Evolutionary conservation across 53 echinoderm and acorn worm species (phyloP).

Genomic region (Mesocentrotus franciscanus): DNA sequence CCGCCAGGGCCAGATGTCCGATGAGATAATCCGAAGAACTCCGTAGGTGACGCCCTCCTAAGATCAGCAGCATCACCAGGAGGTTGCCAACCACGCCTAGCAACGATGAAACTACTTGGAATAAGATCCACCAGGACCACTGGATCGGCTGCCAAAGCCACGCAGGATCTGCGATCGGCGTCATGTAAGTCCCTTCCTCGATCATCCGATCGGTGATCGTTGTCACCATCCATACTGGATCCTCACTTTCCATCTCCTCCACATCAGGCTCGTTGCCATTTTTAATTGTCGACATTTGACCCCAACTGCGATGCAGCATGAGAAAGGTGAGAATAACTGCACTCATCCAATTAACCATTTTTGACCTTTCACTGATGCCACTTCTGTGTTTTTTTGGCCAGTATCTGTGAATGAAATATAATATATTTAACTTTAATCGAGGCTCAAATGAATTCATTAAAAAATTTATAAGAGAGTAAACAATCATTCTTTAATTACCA

Average conservation of each 20-base stretch:
- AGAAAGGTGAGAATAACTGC: neutral
- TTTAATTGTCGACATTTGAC: neutral
- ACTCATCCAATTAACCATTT: neutral
- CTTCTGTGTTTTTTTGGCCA: neutral
- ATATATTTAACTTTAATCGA: too few species aligned
- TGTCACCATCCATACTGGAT: neutral
- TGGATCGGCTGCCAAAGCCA: conserved; percentile 39
- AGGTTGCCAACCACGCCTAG: conserved; percentile 38
- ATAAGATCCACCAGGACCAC: conserved; percentile 34
- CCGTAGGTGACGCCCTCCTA: neutral
- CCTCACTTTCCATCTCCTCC: neutral
- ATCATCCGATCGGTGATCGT: neutral
- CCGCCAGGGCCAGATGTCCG: conserved; percentile 20
- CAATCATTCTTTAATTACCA: too few species aligned
- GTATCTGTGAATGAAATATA: neutral
- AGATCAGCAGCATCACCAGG: conserved; percentile 30
- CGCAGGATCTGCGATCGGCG: neutral
- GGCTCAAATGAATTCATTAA: too few species aligned
- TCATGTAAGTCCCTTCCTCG: neutral
- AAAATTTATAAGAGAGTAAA: too few species aligned
- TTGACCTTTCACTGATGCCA: neutral
- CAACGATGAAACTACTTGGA: conserved; percentile 16
- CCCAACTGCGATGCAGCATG: neutral
- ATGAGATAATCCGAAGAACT: conserved; percentile 41
- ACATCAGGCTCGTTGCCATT: neutral